phyloP scores from a whole-genome alignment of 2,113 vertebrate species.

The Calyptommatus sinebrachiatus region DNA sequence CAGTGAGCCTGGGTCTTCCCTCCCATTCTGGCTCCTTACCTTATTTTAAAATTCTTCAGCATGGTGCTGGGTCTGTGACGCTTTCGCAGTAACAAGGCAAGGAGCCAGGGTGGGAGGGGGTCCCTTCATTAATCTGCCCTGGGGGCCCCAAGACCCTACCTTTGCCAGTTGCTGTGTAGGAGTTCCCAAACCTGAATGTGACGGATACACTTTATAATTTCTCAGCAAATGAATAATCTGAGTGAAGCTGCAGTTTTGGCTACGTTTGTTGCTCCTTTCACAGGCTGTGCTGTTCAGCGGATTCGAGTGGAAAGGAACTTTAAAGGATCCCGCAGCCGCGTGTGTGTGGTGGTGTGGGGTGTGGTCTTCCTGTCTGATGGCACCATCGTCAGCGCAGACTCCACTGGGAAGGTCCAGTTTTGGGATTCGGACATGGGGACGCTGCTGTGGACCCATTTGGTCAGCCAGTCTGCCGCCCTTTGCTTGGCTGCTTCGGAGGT shows the following conservation, averaged over 20 bases:
- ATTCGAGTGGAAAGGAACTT: conserved; percentile 80
- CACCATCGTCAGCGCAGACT: conserved; percentile 85
- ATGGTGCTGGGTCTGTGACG: too few species aligned
- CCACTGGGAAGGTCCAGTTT: conserved; percentile 88
- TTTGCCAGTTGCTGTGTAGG: too few species aligned
- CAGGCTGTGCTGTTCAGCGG: conserved; percentile 78
- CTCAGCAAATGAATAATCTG: too few species aligned
- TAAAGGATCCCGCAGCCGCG: conserved; percentile 54
- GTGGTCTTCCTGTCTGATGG: conserved; percentile 80
- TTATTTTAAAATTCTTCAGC: too few species aligned
- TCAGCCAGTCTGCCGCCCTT: conserved; percentile 82
- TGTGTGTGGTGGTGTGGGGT: conserved; percentile 88
- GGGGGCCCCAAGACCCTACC: too few species aligned
- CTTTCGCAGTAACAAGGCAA: too few species aligned
- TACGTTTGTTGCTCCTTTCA: neutral
- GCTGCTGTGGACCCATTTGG: conserved; percentile 74
- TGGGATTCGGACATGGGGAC: conserved; percentile 88
- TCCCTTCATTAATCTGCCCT: too few species aligned
- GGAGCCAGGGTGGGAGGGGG: too few species aligned
- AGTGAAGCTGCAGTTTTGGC: neutral
- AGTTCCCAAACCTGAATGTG: too few species aligned
- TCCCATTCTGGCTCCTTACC: too few species aligned
- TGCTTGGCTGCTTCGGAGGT: conserved; percentile 81
- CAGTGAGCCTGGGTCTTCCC: too few species aligned
- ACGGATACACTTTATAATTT: neutral